Evolutionary conservation across 2,888 invertebrate species (phyloP).

Genomic region (Kryphioiulus occultus): DNA sequence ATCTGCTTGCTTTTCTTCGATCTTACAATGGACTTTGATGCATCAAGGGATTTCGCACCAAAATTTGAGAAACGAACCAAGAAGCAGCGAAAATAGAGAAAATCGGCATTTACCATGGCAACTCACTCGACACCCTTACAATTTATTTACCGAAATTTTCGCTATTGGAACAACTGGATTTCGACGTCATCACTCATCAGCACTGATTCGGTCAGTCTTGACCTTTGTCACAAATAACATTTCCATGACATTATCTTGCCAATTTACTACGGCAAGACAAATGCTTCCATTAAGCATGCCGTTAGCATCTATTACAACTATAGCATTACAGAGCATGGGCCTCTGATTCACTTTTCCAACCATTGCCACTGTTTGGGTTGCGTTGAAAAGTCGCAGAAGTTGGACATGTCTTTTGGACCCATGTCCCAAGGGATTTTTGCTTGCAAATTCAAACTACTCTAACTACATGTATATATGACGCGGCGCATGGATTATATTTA

Average conservation of each 20-base stretch:
- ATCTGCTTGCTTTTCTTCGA: conserved; percentile 3
- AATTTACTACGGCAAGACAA: background rate
- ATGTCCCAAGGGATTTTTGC: background rate
- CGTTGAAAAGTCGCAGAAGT: background rate
- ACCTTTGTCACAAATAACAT: conserved; percentile 3
- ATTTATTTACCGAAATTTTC: background rate
- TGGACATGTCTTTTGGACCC: background rate
- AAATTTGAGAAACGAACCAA: background rate
- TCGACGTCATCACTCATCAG: background rate
- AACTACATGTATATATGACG: background rate
- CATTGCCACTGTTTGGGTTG: background rate
- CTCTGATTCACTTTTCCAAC: background rate
- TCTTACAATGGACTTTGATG: conserved; percentile 21
- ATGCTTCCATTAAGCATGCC: background rate
- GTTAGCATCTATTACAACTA: background rate
- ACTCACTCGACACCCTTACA: background rate
- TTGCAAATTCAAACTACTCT: background rate
- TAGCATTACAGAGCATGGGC: too few relatives aligned
- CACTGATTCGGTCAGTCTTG: background rate
- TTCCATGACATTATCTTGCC: conserved; percentile 16
- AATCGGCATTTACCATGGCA: conserved; percentile 10
- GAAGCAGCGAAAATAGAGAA: background rate
- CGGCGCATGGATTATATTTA: background rate
- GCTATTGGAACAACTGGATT: background rate
- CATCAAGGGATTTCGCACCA: background rate